phyloP scores from a whole-genome alignment of 2,888 invertebrate species.

The Hedya salicella region DNA sequence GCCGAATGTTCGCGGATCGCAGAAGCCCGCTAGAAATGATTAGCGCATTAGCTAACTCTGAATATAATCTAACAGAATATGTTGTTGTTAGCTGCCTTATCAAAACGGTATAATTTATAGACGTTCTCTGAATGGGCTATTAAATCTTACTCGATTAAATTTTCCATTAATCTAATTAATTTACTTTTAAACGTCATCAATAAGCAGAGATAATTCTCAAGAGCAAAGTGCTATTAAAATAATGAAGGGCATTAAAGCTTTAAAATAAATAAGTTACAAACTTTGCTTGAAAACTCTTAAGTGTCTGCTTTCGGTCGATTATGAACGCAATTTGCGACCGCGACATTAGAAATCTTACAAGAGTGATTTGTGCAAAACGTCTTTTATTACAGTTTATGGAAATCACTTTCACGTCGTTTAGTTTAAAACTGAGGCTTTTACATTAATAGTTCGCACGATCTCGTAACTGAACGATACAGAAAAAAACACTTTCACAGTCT shows the following conservation, averaged over 20 bases:
- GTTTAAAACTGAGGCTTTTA: conserved; percentile 21
- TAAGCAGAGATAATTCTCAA: conserved; percentile 8
- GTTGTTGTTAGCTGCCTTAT: conserved; percentile 19
- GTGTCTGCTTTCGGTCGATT: conserved; percentile 31
- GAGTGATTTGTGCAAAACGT: conserved; percentile 36
- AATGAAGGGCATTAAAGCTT: conserved; percentile 14
- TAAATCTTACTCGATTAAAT: conserved; percentile 8
- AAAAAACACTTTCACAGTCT: background rate
- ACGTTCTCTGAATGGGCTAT: background rate
- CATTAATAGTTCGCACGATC: conserved; percentile 1
- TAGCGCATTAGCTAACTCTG: conserved; percentile 42
- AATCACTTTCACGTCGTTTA: conserved; percentile 36
- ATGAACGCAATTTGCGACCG: conserved; percentile 36
- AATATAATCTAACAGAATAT: conserved; percentile 8
- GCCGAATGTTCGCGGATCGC: conserved; percentile 58
- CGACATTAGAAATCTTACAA: conserved; percentile 41
- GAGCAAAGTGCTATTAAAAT: background rate
- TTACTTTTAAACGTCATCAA: background rate
- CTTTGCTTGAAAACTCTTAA: conserved; percentile 32
- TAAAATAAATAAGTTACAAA: conserved; percentile 15
- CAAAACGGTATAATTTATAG: conserved; percentile 9
- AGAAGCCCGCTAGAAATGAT: conserved; percentile 53
- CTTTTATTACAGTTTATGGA: conserved; percentile 37
- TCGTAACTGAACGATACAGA: background rate
- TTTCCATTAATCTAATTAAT: conserved; percentile 2